phyloP scores from a whole-genome alignment of 2,113 vertebrate genomes.

The Chaetorhynchus papuensis region DNA sequence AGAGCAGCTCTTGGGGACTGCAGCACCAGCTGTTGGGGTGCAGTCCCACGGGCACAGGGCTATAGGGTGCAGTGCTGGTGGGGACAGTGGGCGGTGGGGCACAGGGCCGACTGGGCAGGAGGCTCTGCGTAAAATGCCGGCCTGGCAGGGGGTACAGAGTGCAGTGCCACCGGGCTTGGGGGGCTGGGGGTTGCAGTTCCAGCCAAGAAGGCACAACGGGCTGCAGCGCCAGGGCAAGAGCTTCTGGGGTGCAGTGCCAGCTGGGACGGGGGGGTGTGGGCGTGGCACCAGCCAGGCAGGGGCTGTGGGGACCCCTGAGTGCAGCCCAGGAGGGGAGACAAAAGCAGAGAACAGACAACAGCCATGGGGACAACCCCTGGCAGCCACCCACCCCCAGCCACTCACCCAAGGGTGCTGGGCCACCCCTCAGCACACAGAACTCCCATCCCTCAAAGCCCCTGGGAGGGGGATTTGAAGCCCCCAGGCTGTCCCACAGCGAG shows the following conservation, averaged over 20 bases:
- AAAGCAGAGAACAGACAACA: background rate
- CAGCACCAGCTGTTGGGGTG: background rate
- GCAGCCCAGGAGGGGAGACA: background rate
- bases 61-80: background rate
- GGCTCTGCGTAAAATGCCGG: background rate
- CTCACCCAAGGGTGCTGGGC: background rate
- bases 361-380: background rate
- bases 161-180: background rate
- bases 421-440: background rate
- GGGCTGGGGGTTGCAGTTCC: background rate
- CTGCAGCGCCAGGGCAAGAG: background rate
- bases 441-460: rapidly evolving
- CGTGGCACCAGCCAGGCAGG: background rate
- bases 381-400: background rate
- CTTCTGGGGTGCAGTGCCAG: background rate
- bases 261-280: background rate
- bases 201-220: background rate
- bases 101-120: background rate
- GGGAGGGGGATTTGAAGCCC: background rate
- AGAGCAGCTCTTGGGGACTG: background rate
- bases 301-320: background rate
- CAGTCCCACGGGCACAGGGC: background rate
- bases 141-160: background rate
- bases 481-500: background rate
- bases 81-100: background rate